These are phyloP conservation scores for Azemiops feae DNA, from an alignment of 2,113 vertebrate genomes.

Conservation along the genomic window DNA sequence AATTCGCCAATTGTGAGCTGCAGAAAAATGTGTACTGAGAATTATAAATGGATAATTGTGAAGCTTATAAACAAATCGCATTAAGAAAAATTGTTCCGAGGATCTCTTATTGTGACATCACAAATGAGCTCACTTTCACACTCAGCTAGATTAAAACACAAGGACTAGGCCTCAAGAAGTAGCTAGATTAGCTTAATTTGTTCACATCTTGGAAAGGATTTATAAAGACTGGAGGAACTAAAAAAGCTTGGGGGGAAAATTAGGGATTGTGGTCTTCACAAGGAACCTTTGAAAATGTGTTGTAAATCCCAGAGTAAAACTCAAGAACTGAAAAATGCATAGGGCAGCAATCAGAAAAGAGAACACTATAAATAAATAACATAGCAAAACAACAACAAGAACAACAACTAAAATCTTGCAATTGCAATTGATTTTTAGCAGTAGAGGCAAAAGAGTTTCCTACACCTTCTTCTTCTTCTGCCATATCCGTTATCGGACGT, in stretches of 20 bases:
- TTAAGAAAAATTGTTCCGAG: not conserved
- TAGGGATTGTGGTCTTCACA: not conserved
- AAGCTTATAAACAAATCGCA: constrained; percentile 6
- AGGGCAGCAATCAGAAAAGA: not conserved
- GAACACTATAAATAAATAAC: not conserved
- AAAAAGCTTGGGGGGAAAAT: not conserved
- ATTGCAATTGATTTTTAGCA: not conserved
- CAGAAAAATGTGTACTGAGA: not conserved
- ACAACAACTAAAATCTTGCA: not conserved
- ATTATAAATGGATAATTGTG: not conserved
- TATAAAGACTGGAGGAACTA: not conserved
- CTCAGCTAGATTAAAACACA: not conserved
- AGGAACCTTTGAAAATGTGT: not conserved
- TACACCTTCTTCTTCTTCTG: too few species aligned
- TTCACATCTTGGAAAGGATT: not conserved
- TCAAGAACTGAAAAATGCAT: not conserved
- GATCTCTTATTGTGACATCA: not conserved
- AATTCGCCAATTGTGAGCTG: constrained; percentile 14
- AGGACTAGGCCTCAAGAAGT: not conserved
- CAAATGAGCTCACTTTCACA: not conserved
- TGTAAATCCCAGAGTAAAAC: not conserved
- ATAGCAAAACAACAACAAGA: not conserved
- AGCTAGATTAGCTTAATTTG: not conserved
- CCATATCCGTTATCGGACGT: too few species aligned
- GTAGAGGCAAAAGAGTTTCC: not conserved